phyloP scores from a whole-genome alignment of 2,888 invertebrate genomes.

The Standfussiana lucernea region DNA sequence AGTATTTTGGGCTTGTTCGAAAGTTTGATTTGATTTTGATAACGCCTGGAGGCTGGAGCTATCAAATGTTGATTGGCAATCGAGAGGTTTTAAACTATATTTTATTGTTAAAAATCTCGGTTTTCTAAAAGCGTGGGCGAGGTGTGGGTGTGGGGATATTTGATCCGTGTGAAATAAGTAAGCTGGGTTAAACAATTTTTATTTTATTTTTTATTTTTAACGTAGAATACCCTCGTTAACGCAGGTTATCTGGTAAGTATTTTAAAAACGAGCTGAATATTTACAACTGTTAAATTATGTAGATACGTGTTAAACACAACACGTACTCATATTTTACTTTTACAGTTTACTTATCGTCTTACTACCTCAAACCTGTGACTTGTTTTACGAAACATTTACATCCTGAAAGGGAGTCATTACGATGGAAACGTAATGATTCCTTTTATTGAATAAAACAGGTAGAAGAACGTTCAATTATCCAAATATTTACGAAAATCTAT shows the following conservation, averaged over 20 bases:
- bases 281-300: not conserved
- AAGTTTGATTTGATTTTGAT: conserved; percentile 58
- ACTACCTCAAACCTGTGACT: no score
- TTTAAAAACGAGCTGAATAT: not conserved
- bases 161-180: not conserved
- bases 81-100: conserved; percentile 9
- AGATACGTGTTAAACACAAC: no score
- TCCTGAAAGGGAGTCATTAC: no score
- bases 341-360: no score
- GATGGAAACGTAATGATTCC: no score
- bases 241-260: not conserved
- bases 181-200: not conserved
- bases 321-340: no score
- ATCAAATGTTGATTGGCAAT: conserved; percentile 48
- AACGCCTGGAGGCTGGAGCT: conserved; percentile 17
- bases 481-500: no score
- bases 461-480: no score
- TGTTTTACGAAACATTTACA: no score
- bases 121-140: not conserved
- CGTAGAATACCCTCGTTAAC: not conserved
- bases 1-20: conserved; percentile 41
- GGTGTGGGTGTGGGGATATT: not conserved
- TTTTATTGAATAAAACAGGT: no score
- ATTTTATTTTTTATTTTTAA: not conserved
- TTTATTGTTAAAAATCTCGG: not conserved